These are phyloP conservation scores for Actinia equina DNA, from an alignment of 64 coral and sea anemone species.

Conservation along the genomic window DNA sequence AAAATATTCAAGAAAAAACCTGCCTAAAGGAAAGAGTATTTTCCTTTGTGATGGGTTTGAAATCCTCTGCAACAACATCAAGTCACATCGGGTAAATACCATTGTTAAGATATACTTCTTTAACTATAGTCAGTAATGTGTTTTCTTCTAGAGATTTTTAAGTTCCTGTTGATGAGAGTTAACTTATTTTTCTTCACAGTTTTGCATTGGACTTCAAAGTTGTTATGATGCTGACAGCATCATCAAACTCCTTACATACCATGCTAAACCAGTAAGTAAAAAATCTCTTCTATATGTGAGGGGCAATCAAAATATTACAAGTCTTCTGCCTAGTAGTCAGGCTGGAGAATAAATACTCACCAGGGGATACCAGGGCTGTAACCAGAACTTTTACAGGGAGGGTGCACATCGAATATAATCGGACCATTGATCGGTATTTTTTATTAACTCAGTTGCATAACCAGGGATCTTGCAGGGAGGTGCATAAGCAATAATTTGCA, in stretches of 20 bases:
- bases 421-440: no score
- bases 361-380: no score
- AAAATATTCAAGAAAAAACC: constrained; percentile 81
- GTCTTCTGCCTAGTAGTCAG: no score
- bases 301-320: no score
- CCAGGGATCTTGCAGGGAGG: no score
- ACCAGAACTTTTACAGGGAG: no score
- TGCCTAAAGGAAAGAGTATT: constrained; percentile 78
- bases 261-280: constrained; percentile 70
- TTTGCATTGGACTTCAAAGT: constrained; percentile 28
- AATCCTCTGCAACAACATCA: constrained; percentile 75
- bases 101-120: neutral
- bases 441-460: no score
- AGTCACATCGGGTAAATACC: constrained; percentile 61
- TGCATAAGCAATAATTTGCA: no score
- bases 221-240: constrained; percentile 61
- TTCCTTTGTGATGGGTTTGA: constrained; percentile 93
- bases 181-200: neutral
- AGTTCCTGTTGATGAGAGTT: neutral
- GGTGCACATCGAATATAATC: no score
- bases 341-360: no score
- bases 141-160: neutral
- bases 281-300: neutral
- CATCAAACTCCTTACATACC: constrained; percentile 50
- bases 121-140: no score